Conservation (phyloP, 2,888 invertebrate genomes). For the Microplitis manilae region DNA sequence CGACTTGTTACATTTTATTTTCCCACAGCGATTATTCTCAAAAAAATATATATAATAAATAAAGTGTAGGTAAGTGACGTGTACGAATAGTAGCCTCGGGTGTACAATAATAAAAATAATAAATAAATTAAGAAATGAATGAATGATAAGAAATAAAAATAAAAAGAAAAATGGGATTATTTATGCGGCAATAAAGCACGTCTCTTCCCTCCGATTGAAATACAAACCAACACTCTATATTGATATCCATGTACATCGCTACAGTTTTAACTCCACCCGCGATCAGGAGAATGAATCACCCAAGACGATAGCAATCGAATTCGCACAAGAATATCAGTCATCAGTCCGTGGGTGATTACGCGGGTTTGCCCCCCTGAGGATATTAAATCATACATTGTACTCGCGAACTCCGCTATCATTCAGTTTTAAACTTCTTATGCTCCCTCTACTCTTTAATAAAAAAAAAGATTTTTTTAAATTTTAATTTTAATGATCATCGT, state of each 20-base stretch:
- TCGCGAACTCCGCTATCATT: too few relatives aligned
- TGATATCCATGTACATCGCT: slow-evolving; percentile 33
- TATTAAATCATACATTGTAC: too few relatives aligned
- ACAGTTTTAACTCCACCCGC: slow-evolving; percentile 34
- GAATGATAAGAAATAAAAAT: slow-evolving; percentile 14
- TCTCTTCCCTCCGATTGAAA: slow-evolving; percentile 7
- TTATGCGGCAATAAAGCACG: slow-evolving; percentile 32
- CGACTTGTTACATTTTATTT: slow-evolving; percentile 18
- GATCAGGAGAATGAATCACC: slow-evolving; percentile 47
- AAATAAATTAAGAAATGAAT: slow-evolving; percentile 17
- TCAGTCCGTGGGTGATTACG: slow-evolving; percentile 48
- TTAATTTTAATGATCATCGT: too few relatives aligned
- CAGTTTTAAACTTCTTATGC: too few relatives aligned
- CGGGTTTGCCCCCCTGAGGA: too few relatives aligned
- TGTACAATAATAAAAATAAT: not conserved
- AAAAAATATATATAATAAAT: not conserved
- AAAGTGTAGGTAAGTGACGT: not conserved
- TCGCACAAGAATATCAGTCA: slow-evolving; percentile 51
- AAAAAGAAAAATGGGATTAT: slow-evolving; percentile 15
- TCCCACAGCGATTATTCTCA: not conserved
- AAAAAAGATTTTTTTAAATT: too few relatives aligned
- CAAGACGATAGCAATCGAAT: slow-evolving; percentile 50
- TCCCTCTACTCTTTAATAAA: too few relatives aligned
- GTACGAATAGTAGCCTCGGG: not conserved
- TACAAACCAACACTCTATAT: slow-evolving; percentile 28